These are phyloP conservation scores for Cyaniris semiargus DNA, from an alignment of 2,888 invertebrate genomes.

Conservation along the genomic window DNA sequence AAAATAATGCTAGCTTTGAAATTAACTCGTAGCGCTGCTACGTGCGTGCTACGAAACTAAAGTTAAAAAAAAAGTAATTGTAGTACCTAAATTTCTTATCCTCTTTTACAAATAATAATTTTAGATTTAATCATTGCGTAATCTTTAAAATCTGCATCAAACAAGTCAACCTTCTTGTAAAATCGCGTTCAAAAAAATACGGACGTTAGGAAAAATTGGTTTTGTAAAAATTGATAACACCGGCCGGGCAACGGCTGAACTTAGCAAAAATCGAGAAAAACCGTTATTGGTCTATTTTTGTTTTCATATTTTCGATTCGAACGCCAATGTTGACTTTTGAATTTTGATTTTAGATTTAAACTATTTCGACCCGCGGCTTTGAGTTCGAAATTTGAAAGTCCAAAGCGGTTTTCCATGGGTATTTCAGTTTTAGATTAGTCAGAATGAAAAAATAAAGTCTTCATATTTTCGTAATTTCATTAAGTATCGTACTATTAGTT, in stretches of 20 bases:
- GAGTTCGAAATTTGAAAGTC: conserved; percentile 12
- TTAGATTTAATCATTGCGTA: too few relatives aligned
- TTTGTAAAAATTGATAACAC: conserved; percentile 29
- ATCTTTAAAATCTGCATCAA: too few relatives aligned
- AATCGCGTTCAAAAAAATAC: background rate
- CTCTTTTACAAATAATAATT: too few relatives aligned
- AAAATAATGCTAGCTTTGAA: background rate
- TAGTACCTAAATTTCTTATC: too few relatives aligned
- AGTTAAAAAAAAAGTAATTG: background rate
- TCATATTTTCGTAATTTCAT: too few relatives aligned
- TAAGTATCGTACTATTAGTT: too few relatives aligned
- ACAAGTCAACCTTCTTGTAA: too few relatives aligned
- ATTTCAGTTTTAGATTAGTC: background rate
- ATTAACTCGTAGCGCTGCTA: background rate
- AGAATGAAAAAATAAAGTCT: too few relatives aligned
- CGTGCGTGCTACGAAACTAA: background rate
- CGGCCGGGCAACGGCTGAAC: conserved; percentile 19
- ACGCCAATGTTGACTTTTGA: conserved; percentile 31
- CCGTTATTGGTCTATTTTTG: conserved; percentile 26
- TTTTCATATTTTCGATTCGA: conserved; percentile 29
- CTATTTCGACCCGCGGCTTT: conserved; percentile 1
- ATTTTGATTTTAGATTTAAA: conserved; percentile 30
- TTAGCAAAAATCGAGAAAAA: conserved; percentile 28
- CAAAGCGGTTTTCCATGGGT: background rate
- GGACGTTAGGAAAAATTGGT: conserved; percentile 24